Evolutionary conservation across 2,888 invertebrate species (phyloP).

Genomic region (Lamellibrachia satsuma): DNA sequence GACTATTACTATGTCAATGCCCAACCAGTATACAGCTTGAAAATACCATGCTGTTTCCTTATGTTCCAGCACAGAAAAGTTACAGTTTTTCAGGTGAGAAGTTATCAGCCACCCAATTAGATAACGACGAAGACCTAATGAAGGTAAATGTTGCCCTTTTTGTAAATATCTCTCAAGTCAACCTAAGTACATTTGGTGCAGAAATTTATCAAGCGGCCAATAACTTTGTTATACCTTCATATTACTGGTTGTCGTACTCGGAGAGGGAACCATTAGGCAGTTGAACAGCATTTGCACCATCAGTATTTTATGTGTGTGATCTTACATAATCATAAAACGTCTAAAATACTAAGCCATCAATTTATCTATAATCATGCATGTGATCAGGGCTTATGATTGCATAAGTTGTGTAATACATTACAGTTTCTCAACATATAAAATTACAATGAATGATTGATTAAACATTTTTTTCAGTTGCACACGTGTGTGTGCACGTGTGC

Average conservation of each 20-base stretch:
- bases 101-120: background rate
- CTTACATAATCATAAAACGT: no score
- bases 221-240: background rate
- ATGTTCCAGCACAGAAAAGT: constrained; percentile 27
- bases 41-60: background rate
- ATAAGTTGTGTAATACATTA: no score
- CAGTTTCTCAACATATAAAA: no score
- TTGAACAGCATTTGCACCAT: background rate
- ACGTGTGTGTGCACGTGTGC: background rate
- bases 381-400: no score
- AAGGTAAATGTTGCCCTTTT: constrained; percentile 23
- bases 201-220: background rate
- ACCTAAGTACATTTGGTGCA: background rate
- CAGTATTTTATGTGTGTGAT: background rate
- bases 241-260: background rate
- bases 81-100: constrained; percentile 24
- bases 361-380: no score
- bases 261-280: background rate
- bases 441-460: no score
- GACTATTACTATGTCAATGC: no score
- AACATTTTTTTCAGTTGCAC: no score
- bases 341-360: no score
- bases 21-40: no score
- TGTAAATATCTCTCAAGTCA: background rate
- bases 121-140: constrained; percentile 23